phyloP scores from a whole-genome alignment of 2,113 vertebrate genomes.

The Cyphomyrus discorhynchus region DNA sequence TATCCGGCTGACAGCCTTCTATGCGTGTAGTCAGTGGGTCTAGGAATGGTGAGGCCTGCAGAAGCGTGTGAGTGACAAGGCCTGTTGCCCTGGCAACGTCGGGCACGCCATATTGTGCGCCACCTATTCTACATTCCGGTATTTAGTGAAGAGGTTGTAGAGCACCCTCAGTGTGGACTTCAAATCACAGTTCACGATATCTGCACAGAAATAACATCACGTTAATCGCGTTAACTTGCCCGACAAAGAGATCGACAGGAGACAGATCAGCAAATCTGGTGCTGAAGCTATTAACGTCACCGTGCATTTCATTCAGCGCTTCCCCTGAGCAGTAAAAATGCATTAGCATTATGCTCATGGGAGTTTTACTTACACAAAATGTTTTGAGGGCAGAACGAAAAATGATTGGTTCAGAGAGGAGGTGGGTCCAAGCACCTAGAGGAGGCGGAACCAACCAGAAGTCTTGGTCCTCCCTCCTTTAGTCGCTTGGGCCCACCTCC shows the following conservation, averaged over 20 bases:
- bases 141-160: conserved; percentile 82
- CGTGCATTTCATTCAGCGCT: neutral
- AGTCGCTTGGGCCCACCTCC: neutral
- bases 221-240: neutral
- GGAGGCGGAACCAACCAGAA: neutral
- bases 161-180: conserved; percentile 79
- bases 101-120: conserved; percentile 34
- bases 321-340: neutral
- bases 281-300: neutral
- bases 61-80: neutral
- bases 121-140: conserved; percentile 68
- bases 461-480: neutral
- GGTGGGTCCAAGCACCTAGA: neutral
- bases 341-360: neutral
- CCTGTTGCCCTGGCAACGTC: conserved; percentile 24
- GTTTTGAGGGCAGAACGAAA: neutral
- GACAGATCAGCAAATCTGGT: neutral
- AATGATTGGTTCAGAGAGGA: neutral
- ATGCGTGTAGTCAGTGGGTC: neutral
- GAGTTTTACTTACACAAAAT: neutral
- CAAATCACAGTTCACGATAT: conserved; percentile 82
- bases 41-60: neutral
- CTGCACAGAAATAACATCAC: conserved; percentile 41
- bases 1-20: neutral
- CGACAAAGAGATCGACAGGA: neutral